Conservation (phyloP, 2,113 vertebrate genomes). For the Odocoileus hemionus region DNA sequence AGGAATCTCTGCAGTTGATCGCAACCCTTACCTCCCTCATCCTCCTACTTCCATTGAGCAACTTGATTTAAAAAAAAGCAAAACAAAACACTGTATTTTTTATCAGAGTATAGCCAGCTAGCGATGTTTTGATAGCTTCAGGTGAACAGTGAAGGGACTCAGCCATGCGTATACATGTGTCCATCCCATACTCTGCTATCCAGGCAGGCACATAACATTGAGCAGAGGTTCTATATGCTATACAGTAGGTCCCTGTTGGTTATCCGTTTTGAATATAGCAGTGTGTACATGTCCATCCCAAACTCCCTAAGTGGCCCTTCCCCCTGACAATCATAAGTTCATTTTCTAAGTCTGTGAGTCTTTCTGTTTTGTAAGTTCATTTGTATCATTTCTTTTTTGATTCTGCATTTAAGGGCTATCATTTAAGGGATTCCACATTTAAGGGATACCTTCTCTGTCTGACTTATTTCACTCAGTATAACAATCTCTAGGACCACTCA, state of each 20-base stretch:
- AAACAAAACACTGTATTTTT: background rate
- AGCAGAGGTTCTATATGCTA: background rate
- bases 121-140: background rate
- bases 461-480: background rate
- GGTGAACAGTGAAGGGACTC: background rate
- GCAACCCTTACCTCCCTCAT: background rate
- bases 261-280: background rate
- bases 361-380: background rate
- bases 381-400: background rate
- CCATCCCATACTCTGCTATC: background rate
- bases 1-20: background rate
- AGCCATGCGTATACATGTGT: background rate
- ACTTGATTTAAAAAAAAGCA: background rate
- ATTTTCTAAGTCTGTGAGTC: background rate
- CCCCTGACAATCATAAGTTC: background rate
- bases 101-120: background rate
- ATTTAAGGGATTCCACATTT: background rate
- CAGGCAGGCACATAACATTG: background rate
- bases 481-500: background rate
- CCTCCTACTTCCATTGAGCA: background rate
- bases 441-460: background rate
- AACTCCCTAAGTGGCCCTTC: background rate
- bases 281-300: background rate
- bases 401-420: background rate
- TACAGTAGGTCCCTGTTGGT: background rate